Evolutionary conservation across 1,140 invertebrate species (phyloP).

Genomic region (Scylla paramamosain): DNA sequence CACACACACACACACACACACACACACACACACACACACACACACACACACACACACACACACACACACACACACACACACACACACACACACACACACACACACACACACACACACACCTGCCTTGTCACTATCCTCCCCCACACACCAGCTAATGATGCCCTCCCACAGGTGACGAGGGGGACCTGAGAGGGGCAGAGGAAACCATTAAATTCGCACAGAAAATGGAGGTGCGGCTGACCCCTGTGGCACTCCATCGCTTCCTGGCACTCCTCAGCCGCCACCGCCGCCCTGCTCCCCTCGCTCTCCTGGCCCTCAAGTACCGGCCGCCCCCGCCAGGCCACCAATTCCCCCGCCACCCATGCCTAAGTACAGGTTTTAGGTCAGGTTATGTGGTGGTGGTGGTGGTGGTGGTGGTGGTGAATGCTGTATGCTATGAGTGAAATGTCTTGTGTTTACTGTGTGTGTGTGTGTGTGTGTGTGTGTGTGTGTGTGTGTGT

Average conservation of each 20-base stretch:
- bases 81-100: too few relatives aligned
- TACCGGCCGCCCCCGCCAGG: not conserved
- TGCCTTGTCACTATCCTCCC: not conserved
- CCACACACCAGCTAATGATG: not conserved
- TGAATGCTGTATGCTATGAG: not conserved
- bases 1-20: too few relatives aligned
- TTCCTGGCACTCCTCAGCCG: constrained; percentile 49
- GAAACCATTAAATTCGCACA: constrained; percentile 55
- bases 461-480: not conserved
- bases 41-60: too few relatives aligned
- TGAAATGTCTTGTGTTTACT: not conserved
- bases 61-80: too few relatives aligned
- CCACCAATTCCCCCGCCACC: not conserved
- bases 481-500: not conserved
- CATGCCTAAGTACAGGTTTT: constrained; percentile 46
- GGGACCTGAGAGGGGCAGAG: constrained; percentile 39
- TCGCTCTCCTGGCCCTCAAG: constrained; percentile 33
- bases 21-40: too few relatives aligned
- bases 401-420: not conserved
- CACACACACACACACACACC: too few relatives aligned
- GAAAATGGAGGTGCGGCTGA: constrained; percentile 25
- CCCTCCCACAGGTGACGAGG: constrained; percentile 31
- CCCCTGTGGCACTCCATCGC: constrained; percentile 1
- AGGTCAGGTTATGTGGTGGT: not conserved
- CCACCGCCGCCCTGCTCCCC: constrained; percentile 42